A percentile compares a stretch with the other conserved stretches of the same genome.
Conservation (phyloP, 37 sponge, comb jelly and placozoan species). For the Bolinopsis microptera region DNA sequence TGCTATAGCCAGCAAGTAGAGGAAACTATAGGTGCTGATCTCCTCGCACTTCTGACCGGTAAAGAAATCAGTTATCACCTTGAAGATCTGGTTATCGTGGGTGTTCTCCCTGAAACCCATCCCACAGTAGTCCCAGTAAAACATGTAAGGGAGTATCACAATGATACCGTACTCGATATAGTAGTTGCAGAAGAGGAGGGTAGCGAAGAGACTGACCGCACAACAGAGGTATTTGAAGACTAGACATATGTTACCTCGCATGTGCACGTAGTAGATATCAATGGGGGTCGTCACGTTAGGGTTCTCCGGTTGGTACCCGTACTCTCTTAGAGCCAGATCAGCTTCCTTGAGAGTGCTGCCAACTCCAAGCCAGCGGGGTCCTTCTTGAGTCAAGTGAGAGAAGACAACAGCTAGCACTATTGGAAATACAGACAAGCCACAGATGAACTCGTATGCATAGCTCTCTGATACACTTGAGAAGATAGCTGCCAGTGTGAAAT, state of each 20-base stretch:
- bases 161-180: constrained; percentile 11
- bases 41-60: background rate
- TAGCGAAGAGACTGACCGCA: constrained; percentile 20
- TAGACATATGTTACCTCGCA: background rate
- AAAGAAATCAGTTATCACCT: background rate
- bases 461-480: background rate
- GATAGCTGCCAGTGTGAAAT: background rate
- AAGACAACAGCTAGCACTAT: background rate
- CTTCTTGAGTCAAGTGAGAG: constrained; percentile 8
- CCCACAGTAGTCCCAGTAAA: constrained; percentile 21
- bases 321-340: background rate
- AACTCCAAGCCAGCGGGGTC: background rate
- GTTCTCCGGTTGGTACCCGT: constrained; percentile 36
- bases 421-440: background rate
- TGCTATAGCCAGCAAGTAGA: background rate
- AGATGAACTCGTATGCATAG: constrained; percentile 29
- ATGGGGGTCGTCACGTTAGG: background rate
- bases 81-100: background rate
- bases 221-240: constrained; percentile 11
- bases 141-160: constrained; percentile 21
- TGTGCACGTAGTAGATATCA: constrained; percentile 8
- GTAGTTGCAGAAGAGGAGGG: constrained; percentile 3
- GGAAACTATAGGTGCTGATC: background rate
- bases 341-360: constrained; percentile 14
- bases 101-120: background rate